Evolutionary conservation across 2,113 vertebrate species (phyloP), one percentile per base, ranked within the genome.

Genomic region (Mohoua ochrocephala): DNA sequence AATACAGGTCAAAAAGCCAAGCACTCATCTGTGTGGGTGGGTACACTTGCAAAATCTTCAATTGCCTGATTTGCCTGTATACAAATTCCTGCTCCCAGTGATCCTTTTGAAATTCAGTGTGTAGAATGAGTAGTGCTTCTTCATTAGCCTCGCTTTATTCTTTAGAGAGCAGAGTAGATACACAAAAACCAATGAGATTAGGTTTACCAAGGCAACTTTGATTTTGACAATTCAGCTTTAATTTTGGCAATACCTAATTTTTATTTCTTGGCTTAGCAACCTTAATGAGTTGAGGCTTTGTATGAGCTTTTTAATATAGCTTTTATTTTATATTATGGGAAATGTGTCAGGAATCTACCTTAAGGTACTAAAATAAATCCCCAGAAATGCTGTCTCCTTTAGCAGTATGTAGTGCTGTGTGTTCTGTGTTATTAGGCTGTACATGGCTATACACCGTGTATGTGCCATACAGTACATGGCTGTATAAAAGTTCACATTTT

Each of bases 41-140:
- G 6, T 89, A 33, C 7, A 8, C 24, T 77, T 87, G 21, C 17
- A 69, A 77, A 77, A 52, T 77, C 15, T 69, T 77, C 15, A 53
- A 0, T 10, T 84, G 24, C 24, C 30, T 74, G 21, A 52, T n/a
- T 65, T 73, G 37, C n/a, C 26, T 88, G 6, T 56, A 4, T 41
- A 27, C 5, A 44, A 7, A 22, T 49, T 49, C 37, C 10, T 17
- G 4, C 9, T 20, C 6, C 1, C 8, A 5, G 1, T 20, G 15
- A 33, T 68, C 30, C 27, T 76, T 69, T 24, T 39, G 47, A 70
- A 87, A 67, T 77, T 77, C 11, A 31, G 9, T 12, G 15, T 59
- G 20, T 52, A 28, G 59, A 84, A 73, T 12, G 7, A 10, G 17
- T 91, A 35, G 31, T 89, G 30, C 24, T 74, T 73, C 24, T 74